Base-by-base conservation (phyloP, 2,797 vertebrate species). In the Neosilurus hyrtlii region DNA sequence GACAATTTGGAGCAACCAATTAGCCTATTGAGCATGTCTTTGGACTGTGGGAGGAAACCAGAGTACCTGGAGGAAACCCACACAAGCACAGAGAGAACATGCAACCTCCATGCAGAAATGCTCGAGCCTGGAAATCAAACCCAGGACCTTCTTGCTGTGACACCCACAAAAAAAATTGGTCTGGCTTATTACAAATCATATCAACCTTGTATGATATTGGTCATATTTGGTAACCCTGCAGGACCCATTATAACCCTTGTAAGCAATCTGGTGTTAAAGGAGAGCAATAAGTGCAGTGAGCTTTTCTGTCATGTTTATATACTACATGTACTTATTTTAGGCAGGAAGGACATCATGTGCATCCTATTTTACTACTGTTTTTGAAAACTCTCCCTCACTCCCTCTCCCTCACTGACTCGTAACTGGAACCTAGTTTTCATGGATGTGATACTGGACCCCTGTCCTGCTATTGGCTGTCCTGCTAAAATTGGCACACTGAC, bases 401-500 rank as follows among this genome's bases (percentile, higher is more conserved):
- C 35, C 68, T 61, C 20, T 68, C 73, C 65, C 37, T 82, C 79
- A 37, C 61, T 86, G 30, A 51, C 81, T 87, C 49, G 93, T 89
- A 94, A 95, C 89, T 87, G 9, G 90, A 95, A 84, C 89, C 89
- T 62, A 73, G 82, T 82, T 85, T 85, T 87, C 85, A 59, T 88
- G 79, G 85, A 91, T 91, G 88, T 91, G 87, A 90, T 91, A 87
- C 90, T 90, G 86, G 26, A 88, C 88, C 89, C 88, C 87, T 85
- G 35, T 59, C 73, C 85, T 85, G 81, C 87, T 81, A 89, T 90
- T 93, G 91, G 92, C 89, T 84, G 82, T 71, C 6, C 79, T 77
- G 90, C 93, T 94, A 94, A 93, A 92, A 93, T 92, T 93, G 93
- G 92, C 92, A 90, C 82, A 86, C 74, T 92, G 93, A 92, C 93